Evolutionary conservation across 1,140 invertebrate genomes (phyloP).

Genomic region (Zaprionus tsacasi): DNA sequence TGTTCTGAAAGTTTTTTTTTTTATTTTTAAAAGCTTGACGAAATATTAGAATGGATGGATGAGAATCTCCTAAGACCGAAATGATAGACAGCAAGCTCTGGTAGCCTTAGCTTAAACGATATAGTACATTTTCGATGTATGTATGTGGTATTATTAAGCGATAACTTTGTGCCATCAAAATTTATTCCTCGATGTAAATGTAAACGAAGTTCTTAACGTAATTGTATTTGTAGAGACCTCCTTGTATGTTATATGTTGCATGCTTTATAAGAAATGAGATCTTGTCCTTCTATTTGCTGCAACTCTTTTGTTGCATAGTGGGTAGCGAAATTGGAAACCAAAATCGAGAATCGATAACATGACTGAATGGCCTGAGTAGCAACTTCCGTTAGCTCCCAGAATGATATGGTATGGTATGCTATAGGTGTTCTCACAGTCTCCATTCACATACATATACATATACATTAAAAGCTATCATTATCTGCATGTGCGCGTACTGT

Average conservation of each 20-base stretch:
- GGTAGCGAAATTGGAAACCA: slow-evolving; percentile 2
- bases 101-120: slow-evolving; percentile 48
- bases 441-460: slow-evolving; percentile 13
- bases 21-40: not conserved
- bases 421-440: slow-evolving; percentile 12
- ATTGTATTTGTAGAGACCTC: not conserved
- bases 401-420: slow-evolving; percentile 16
- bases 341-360: slow-evolving; percentile 13
- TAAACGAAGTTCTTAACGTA: slow-evolving; percentile 16
- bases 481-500: slow-evolving; percentile 10
- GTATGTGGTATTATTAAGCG: slow-evolving; percentile 36
- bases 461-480: not conserved
- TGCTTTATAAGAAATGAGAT: slow-evolving; percentile 13
- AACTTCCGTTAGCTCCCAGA: slow-evolving; percentile 20
- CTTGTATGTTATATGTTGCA: slow-evolving; percentile 18
- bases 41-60: too few relatives aligned
- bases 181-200: slow-evolving; percentile 51
- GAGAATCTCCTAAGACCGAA: too few relatives aligned
- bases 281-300: slow-evolving; percentile 2
- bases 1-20: slow-evolving; percentile 1
- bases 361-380: not conserved
- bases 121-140: slow-evolving; percentile 29
- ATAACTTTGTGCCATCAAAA: slow-evolving; percentile 47
- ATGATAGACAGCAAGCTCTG: not conserved
- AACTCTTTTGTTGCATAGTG: not conserved